These are phyloP conservation scores for Aurelia sp. DNA, from an alignment of 30 jellyfish, hydroid and myxozoan species.

Conservation along the genomic window DNA sequence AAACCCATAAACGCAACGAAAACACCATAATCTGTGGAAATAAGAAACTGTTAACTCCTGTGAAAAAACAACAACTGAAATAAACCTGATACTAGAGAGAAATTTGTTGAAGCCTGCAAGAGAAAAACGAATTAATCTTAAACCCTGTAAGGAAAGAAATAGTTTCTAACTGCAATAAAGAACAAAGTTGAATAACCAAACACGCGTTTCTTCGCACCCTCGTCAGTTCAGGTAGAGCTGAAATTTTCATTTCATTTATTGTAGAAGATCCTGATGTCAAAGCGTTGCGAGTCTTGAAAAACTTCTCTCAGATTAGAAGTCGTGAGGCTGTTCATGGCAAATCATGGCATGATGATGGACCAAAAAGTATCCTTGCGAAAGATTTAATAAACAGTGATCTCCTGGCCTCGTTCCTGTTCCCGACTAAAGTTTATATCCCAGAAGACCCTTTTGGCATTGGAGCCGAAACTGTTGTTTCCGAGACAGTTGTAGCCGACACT, in stretches of 20 bases:
- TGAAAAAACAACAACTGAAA: no score
- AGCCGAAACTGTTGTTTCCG: conserved; percentile 24
- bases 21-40: no score
- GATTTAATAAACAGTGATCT: conserved; percentile 54
- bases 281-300: conserved; percentile 12
- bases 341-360: background rate
- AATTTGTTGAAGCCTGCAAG: no score
- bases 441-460: conserved; percentile 77
- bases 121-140: no score
- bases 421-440: conserved; percentile 38
- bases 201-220: no score
- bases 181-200: no score
- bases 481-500: background rate
- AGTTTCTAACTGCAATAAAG: no score
- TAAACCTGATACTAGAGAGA: no score
- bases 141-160: no score
- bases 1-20: no score
- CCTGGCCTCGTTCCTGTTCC: conserved; percentile 61
- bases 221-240: no score
- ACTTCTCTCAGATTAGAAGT: background rate
- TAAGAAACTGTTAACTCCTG: no score
- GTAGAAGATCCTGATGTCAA: conserved; percentile 29
- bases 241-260: background rate
- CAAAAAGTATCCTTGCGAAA: conserved; percentile 33
- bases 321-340: background rate